Base-by-base conservation (phyloP, 2,888 invertebrate genomes). In the Uropetala carovei region DNA sequence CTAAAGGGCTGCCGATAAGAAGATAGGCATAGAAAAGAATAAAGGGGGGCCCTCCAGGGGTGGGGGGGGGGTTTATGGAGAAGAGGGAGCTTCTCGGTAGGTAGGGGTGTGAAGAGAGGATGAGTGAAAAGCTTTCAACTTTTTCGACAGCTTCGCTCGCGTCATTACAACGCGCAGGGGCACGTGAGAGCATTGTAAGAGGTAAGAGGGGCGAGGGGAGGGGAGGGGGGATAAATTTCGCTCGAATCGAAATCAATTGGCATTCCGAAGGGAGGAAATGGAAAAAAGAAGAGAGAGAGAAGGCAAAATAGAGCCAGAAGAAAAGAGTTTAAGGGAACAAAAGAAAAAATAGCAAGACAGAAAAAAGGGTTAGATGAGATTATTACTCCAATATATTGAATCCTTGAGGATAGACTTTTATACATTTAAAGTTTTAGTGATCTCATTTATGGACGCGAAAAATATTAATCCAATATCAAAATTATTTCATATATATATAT, bases 181-280 rank as follows among this genome's bases (percentile, higher is more conserved):
- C 75, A 27, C 27, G 75, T 75, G 75, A 27, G 75, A 27, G 18
- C 9, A 13, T 22, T 27, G 27, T 11, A 75, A n/a, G n/a, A n/a
- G n/a, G n/a, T n/a, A n/a, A n/a, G n/a, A n/a, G 27, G 60, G 18
- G 60, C 1, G 60, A 60, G 1, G 2, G 14, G 7, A 18, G 7
- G 60, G 60, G n/a, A n/a, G n/a, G 13, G 60, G 5, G 43, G 18
- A 9, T n/a, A 14, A 16, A 68, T 68, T n/a, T 18, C 7, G 22
- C 22, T 68, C 68, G 68, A 68, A n/a, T 68, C 68, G 68, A 68
- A 68, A 68, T 18, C 68, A 22, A 68, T 68, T n/a, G 68, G 22
- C n/a, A 68, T 68, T 22, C 22, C 68, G 68, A 68, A n/a, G 18
- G 68, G 68, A 22, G 68, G 11, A 68, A 68, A 22, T n/a, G 18